Evolutionary conservation across 2,888 invertebrate genomes (phyloP).

Genomic region (Melanostoma scalare): DNA sequence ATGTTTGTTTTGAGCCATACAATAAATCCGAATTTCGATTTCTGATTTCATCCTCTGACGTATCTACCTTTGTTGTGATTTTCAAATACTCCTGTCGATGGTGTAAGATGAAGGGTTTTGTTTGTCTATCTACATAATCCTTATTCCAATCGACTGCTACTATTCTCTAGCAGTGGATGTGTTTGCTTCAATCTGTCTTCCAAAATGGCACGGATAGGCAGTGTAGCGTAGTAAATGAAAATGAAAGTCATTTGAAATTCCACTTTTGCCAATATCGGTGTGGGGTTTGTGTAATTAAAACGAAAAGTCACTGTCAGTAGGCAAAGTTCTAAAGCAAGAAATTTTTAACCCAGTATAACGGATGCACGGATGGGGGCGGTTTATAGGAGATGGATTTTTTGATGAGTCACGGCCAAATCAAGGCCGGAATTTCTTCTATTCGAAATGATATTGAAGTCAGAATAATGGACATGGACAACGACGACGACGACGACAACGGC

Average conservation of each 20-base stretch:
- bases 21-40: conserved; percentile 21
- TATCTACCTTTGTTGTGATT: conserved; percentile 21
- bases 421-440: conserved; percentile 28
- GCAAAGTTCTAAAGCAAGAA: conserved; percentile 42
- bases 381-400: conserved; percentile 23
- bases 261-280: conserved; percentile 58
- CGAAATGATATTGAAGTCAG: conserved; percentile 22
- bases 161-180: background rate
- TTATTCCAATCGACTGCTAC: conserved; percentile 16
- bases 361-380: conserved; percentile 2
- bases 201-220: conserved; percentile 40
- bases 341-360: conserved; percentile 10
- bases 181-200: conserved; percentile 32
- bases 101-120: conserved; percentile 3
- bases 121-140: background rate
- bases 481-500: background rate
- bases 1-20: too few species aligned
- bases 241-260: conserved; percentile 68
- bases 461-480: background rate
- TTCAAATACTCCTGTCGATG: conserved; percentile 15
- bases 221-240: conserved; percentile 46
- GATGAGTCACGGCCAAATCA: conserved; percentile 36
- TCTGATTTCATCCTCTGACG: conserved; percentile 17
- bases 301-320: conserved; percentile 69
- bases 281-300: conserved; percentile 59